A percentile compares a stretch with the other conserved stretches of the same genome.
Conservation (phyloP, 2,797 vertebrate species). For the Bucorvus abyssinicus region DNA sequence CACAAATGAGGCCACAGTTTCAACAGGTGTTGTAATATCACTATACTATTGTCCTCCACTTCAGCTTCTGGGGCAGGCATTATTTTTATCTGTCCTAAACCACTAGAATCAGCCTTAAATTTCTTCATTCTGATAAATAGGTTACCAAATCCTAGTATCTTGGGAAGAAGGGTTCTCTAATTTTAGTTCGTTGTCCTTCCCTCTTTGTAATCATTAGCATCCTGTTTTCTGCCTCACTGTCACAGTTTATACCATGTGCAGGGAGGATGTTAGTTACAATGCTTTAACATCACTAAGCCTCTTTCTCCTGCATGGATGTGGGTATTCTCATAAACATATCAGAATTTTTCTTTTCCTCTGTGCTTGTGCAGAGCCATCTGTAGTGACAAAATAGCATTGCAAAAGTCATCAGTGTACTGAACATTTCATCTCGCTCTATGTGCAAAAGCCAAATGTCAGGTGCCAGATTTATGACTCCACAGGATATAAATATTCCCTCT, state of each 20-base stretch:
- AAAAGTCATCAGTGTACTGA: conserved; percentile 48
- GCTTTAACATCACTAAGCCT: neutral
- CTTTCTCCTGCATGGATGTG: neutral
- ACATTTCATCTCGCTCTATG: conserved; percentile 44
- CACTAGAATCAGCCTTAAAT: neutral
- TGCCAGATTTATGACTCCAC: conserved; percentile 52
- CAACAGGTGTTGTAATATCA: neutral
- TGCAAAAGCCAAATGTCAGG: conserved; percentile 64
- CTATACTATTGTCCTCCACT: neutral
- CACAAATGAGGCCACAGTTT: neutral
- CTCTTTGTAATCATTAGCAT: neutral
- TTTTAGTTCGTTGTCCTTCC: neutral
- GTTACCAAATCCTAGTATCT: neutral
- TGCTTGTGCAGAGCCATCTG: conserved; percentile 43
- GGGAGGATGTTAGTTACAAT: neutral
- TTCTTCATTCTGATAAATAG: neutral
- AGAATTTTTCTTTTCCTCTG: conserved; percentile 1
- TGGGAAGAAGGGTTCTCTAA: neutral
- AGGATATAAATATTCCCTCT: conserved; percentile 58
- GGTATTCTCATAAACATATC: neutral
- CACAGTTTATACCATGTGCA: neutral
- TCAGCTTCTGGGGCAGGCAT: neutral
- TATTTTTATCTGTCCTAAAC: conserved; percentile 1
- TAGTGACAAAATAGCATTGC: conserved; percentile 56
- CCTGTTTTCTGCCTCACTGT: neutral